Conservation (phyloP, 2,888 invertebrate species). For the Scaptomyza polygonia region DNA sequence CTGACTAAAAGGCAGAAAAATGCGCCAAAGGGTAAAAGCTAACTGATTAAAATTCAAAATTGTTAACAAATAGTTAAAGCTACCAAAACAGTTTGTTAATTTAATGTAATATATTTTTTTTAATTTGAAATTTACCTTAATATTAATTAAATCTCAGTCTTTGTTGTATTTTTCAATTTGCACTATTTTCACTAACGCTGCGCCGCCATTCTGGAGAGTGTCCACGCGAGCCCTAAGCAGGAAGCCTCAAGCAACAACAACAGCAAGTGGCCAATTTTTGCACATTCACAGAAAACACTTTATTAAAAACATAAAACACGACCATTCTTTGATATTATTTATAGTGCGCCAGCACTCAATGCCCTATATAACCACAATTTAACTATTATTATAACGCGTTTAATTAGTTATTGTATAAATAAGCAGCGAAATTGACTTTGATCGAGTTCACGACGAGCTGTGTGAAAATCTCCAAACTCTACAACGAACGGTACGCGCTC, state of each 20-base stretch:
- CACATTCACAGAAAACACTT: background rate
- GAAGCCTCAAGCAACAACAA: background rate
- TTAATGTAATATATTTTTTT: no score
- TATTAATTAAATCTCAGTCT: no score
- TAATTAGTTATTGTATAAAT: background rate
- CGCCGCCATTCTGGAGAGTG: background rate
- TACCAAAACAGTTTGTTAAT: no score
- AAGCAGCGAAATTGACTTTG: background rate
- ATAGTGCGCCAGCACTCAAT: background rate
- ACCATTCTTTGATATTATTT: background rate
- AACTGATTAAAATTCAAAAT: no score
- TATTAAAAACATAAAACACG: background rate
- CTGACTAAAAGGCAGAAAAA: slow-evolving; percentile 20
- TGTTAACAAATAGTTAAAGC: no score
- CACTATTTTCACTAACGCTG: background rate
- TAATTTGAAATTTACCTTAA: no score
- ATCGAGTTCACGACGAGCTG: background rate
- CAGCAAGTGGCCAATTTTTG: background rate
- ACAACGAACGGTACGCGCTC: background rate
- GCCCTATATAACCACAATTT: background rate
- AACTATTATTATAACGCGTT: background rate
- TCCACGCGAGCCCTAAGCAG: background rate
- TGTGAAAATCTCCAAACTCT: background rate
- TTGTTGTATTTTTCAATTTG: no score
- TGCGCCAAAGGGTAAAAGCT: background rate